These are phyloP conservation scores for Prunella strophiata DNA, from an alignment of 2,797 vertebrate species.

Conservation along the genomic window DNA sequence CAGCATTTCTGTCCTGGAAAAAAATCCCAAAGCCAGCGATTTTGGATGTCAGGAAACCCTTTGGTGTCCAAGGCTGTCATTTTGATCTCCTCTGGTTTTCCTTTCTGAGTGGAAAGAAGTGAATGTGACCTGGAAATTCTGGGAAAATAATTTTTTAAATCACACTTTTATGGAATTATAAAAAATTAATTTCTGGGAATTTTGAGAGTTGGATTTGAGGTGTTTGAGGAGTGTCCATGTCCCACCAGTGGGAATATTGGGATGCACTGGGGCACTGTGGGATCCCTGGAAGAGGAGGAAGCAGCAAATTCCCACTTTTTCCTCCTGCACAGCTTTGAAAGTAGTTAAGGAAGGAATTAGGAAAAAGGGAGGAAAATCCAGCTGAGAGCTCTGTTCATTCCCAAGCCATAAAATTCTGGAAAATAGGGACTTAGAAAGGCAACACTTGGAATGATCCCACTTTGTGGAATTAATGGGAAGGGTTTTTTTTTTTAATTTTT, in stretches of 20 bases:
- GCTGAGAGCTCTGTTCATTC: not conserved
- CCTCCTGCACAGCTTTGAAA: not conserved
- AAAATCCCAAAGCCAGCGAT: not conserved
- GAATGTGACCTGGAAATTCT: not conserved
- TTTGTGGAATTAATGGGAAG: not conserved
- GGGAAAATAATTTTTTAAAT: not conserved
- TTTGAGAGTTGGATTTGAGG: not conserved
- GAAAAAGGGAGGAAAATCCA: not conserved
- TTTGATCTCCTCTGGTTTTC: not conserved
- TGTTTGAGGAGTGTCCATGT: not conserved
- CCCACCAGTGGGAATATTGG: not conserved
- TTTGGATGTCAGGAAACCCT: not conserved
- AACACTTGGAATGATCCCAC: not conserved
- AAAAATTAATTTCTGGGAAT: not conserved
- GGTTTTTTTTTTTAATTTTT: not conserved
- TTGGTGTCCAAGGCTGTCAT: not conserved
- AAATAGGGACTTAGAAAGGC: conserved; percentile 61
- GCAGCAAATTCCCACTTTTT: not conserved
- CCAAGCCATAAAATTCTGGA: not conserved
- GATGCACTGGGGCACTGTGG: not conserved
- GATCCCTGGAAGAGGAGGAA: not conserved
- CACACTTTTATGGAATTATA: not conserved
- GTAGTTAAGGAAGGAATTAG: not conserved
- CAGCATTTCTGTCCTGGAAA: conserved; percentile 10
- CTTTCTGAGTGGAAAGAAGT: not conserved